These are phyloP conservation scores for Heterodera schachtii DNA, from an alignment of 1,140 invertebrate species.

Conservation along the genomic window DNA sequence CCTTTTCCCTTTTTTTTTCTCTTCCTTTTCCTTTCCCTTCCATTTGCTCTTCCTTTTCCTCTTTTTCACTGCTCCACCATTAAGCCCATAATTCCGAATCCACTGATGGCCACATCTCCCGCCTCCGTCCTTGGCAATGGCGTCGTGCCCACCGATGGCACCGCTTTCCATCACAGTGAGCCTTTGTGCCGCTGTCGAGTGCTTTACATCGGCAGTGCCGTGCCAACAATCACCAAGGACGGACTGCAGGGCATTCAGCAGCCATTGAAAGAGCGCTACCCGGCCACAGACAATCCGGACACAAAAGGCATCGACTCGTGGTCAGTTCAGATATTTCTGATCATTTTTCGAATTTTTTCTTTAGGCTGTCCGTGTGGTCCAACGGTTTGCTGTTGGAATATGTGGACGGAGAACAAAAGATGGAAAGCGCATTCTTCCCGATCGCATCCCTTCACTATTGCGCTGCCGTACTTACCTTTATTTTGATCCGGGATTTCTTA, in stretches of 20 bases:
- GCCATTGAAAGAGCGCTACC: constrained; percentile 91
- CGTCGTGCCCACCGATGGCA: not conserved
- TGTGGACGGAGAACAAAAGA: constrained; percentile 89
- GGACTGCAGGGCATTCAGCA: constrained; percentile 96
- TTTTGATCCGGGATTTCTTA: not conserved
- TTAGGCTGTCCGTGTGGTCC: constrained; percentile 86
- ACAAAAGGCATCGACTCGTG: constrained; percentile 92
- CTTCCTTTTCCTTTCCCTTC: no score
- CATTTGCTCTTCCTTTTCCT: no score
- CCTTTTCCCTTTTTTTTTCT: no score
- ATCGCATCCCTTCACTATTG: constrained; percentile 95
- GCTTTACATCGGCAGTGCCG: constrained; percentile 93
- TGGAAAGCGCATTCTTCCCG: constrained; percentile 92
- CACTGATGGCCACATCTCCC: constrained; percentile 6
- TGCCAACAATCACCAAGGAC: constrained; percentile 95
- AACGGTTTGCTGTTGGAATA: constrained; percentile 94
- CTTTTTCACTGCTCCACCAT: not conserved
- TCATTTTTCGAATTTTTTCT: no score
- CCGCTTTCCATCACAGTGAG: constrained; percentile 24
- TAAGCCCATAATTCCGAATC: not conserved
- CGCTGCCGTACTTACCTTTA: constrained; percentile 77
- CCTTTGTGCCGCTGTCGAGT: constrained; percentile 77
- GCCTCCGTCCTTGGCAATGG: not conserved
- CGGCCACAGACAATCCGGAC: constrained; percentile 74
- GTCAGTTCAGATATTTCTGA: constrained; percentile 6